These are phyloP conservation scores for Sitta carolinensis DNA, from an alignment of 2,797 vertebrate genomes.

Conservation along the genomic window DNA sequence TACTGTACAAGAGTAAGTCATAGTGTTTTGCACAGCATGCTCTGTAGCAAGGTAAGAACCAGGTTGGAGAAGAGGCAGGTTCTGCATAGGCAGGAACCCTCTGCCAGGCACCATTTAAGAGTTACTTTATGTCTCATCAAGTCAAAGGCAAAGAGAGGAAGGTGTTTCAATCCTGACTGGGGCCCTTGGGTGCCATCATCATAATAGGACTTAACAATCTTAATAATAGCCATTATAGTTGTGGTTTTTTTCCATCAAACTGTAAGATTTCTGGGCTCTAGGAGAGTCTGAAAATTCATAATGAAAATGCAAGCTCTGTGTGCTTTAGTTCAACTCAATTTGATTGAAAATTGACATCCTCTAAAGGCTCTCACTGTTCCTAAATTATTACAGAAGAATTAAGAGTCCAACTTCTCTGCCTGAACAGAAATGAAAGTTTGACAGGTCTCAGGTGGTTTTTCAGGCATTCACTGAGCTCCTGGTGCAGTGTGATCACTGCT, in stretches of 20 bases:
- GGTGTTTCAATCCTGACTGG: background rate
- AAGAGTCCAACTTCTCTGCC: background rate
- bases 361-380: background rate
- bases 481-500: background rate
- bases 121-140: background rate
- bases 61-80: background rate
- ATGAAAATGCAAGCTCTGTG: background rate
- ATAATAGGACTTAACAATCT: background rate
- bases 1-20: background rate
- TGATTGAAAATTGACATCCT: slow-evolving; percentile 1
- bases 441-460: background rate
- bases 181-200: background rate
- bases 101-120: background rate
- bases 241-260: background rate
- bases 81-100: background rate
- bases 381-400: background rate
- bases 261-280: background rate
- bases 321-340: background rate
- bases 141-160: background rate
- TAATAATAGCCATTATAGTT: background rate
- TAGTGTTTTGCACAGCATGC: background rate
- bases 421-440: background rate
- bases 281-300: background rate
- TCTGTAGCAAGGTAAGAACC: background rate
- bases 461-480: background rate